Percentiles rank a stretch among this genome's conserved stretches.
Conservation (phyloP, 2,888 invertebrate species). For the Philonicus albiceps region DNA sequence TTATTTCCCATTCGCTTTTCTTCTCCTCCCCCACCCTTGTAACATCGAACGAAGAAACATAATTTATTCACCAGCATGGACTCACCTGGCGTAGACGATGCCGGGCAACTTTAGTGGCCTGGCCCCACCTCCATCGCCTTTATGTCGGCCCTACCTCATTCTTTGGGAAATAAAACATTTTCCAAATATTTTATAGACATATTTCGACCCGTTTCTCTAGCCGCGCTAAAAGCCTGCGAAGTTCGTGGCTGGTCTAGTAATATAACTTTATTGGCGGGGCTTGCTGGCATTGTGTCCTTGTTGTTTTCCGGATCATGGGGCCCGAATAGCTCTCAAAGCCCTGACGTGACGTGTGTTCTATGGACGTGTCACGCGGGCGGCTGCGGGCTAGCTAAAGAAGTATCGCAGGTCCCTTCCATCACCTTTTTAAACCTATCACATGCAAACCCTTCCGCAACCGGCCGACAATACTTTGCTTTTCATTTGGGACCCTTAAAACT, state of each 20-base stretch:
- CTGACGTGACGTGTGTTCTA: conserved; percentile 6
- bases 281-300: conserved; percentile 17
- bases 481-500: background rate
- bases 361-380: conserved; percentile 14
- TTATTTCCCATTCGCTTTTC: background rate
- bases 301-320: conserved; percentile 19
- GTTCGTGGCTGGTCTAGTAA: conserved; percentile 12
- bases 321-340: background rate
- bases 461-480: background rate
- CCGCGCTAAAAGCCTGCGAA: conserved; percentile 21
- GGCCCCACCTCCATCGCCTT: background rate
- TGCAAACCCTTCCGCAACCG: background rate
- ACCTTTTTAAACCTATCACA: background rate
- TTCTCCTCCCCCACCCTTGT: background rate
- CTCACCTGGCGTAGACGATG: conserved; percentile 23
- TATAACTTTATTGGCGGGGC: conserved; percentile 5
- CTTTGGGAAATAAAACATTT: conserved; percentile 35
- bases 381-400: background rate
- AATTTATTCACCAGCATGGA: conserved; percentile 25
- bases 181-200: conserved; percentile 41
- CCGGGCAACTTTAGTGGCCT: background rate
- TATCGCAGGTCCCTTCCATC: background rate
- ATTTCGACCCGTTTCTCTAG: background rate
- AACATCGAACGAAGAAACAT: background rate
- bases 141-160: conserved; percentile 19